phyloP scores from a whole-genome alignment of 2,888 invertebrate species.

The Zaprionus obscuricornis region DNA sequence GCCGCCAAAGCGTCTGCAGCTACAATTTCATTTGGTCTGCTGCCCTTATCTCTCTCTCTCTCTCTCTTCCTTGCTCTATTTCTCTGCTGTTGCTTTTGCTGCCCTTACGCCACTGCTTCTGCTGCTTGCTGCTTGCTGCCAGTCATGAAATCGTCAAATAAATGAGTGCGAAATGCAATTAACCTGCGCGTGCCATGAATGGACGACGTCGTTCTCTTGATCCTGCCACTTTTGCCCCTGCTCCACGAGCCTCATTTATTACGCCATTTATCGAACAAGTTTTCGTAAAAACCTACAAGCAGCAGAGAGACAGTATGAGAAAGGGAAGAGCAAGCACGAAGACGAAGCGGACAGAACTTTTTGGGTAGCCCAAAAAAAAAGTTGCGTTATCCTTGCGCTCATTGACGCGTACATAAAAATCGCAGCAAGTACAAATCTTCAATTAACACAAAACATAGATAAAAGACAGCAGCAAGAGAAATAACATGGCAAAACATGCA shows the following conservation, averaged over 20 bases:
- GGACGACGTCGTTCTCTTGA: constrained; percentile 19
- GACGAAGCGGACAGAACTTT: background rate
- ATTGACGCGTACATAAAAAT: constrained; percentile 64
- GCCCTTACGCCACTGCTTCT: constrained; percentile 11
- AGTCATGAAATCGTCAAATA: constrained; percentile 59
- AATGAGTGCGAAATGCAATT: constrained; percentile 71
- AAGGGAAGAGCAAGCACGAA: background rate
- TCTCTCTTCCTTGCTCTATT: background rate
- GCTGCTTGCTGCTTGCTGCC: too few species aligned
- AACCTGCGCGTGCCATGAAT: constrained; percentile 70
- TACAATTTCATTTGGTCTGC: too few species aligned
- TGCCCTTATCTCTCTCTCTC: too few species aligned
- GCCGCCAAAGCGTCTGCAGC: too few species aligned
- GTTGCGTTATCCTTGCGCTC: constrained; percentile 18
- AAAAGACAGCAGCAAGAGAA: constrained; percentile 9
- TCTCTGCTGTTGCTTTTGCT: too few species aligned
- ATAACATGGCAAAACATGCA: too few species aligned
- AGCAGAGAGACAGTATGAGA: background rate
- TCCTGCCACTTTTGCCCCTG: background rate
- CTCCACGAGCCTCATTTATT: constrained; percentile 49
- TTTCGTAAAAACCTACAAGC: too few species aligned
- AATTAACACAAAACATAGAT: constrained; percentile 62
- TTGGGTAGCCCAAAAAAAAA: constrained; percentile 18
- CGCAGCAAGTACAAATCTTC: constrained; percentile 69
- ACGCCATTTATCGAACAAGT: constrained; percentile 54